These are phyloP conservation scores for Nylanderia fulva DNA, from an alignment of 1,140 invertebrate genomes.

Conservation along the genomic window DNA sequence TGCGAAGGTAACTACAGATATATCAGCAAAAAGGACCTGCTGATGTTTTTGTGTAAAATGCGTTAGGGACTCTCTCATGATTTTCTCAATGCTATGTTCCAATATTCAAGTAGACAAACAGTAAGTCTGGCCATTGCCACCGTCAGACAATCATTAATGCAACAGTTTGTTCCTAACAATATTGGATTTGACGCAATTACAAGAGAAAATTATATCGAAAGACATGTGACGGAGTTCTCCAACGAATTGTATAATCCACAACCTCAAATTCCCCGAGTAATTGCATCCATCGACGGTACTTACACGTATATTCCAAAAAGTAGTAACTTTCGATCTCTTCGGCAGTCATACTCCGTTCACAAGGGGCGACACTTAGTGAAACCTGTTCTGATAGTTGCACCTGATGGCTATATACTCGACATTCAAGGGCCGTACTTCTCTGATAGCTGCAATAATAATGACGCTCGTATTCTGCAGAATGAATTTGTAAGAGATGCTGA, in stretches of 20 bases:
- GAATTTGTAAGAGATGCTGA: not conserved
- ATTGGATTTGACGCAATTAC: not conserved
- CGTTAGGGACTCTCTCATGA: not conserved
- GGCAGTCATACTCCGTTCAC: not conserved
- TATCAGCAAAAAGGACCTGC: not conserved
- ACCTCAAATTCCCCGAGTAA: conserved; percentile 1
- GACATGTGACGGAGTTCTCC: not conserved
- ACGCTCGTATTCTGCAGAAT: not conserved
- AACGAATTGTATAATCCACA: conserved; percentile 2
- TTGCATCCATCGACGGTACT: not conserved
- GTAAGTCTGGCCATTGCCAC: not conserved
- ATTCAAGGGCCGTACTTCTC: conserved; percentile 7
- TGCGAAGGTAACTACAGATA: not conserved
- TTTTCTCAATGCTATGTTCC: not conserved
- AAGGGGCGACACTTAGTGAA: not conserved
- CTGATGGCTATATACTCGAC: not conserved
- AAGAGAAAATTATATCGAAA: not conserved
- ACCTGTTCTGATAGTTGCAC: not conserved
- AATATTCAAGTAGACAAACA: not conserved
- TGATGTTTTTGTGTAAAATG: not conserved
- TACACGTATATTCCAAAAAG: not conserved
- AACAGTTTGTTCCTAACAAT: not conserved
- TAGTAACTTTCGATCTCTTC: not conserved
- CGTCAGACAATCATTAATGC: not conserved
- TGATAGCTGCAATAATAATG: not conserved